These are phyloP conservation scores for Microplitis demolitor DNA, from an alignment of 1,140 invertebrate species.

Conservation along the genomic window DNA sequence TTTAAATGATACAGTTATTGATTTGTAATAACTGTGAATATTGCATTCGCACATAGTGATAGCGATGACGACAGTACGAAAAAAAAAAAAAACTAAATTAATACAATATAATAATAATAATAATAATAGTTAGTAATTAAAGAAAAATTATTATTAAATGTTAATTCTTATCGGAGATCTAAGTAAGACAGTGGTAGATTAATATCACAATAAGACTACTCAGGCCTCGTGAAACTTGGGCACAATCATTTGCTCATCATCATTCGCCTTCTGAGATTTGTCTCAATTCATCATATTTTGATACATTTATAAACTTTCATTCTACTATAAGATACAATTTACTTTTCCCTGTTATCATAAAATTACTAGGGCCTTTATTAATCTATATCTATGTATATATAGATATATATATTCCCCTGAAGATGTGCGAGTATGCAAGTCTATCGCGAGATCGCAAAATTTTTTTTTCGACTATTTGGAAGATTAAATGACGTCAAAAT, in stretches of 20 bases:
- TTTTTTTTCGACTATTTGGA: neutral
- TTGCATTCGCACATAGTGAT: neutral
- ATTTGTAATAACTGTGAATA: neutral
- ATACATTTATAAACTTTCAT: neutral
- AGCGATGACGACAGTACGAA: slow-evolving; percentile 13
- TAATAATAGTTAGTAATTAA: slow-evolving; percentile 3
- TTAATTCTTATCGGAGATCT: slow-evolving; percentile 60
- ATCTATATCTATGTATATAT: neutral
- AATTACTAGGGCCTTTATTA: neutral
- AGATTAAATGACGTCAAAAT: neutral
- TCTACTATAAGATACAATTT: neutral
- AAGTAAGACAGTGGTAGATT: slow-evolving; percentile 63
- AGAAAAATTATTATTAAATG: slow-evolving; percentile 34
- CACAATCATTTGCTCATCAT: slow-evolving; percentile 32
- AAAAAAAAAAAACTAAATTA: neutral
- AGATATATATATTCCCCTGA: neutral
- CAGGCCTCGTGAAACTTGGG: slow-evolving; percentile 59
- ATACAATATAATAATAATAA: neutral
- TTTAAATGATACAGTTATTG: neutral
- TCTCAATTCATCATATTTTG: neutral
- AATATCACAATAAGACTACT: slow-evolving; percentile 64
- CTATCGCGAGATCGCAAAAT: neutral
- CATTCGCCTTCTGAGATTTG: neutral
- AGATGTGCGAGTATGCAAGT: neutral
- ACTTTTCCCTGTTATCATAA: neutral